A percentile compares a stretch with the other conserved stretches of the same genome.
phyloP scores from a whole-genome alignment of 2,113 vertebrate species.

The Microtus montanus region DNA sequence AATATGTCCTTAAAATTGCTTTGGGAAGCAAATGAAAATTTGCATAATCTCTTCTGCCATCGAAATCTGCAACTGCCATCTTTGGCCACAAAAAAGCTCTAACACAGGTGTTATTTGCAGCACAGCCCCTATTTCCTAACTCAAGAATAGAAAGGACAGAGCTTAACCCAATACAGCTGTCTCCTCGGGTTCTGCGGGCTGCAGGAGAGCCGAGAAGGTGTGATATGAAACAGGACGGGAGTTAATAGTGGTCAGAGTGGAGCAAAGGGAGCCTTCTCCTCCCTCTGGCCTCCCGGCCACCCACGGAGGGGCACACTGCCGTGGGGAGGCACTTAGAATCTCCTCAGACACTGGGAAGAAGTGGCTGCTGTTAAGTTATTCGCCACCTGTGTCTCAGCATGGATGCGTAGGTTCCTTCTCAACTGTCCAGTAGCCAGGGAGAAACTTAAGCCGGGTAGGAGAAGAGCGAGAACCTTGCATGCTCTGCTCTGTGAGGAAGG shows the following conservation, averaged over 20 bases:
- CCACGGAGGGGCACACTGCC: not conserved
- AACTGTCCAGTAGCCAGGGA: rapidly evolving
- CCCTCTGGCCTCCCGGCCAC: rapidly evolving
- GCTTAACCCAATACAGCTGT: rapidly evolving
- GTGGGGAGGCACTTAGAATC: not conserved
- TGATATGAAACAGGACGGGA: rapidly evolving
- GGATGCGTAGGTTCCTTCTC: too few relatives aligned
- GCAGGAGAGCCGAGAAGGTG: not conserved
- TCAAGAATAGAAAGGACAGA: not conserved
- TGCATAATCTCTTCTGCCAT: too few relatives aligned
- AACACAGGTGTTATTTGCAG: not conserved
- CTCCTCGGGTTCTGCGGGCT: rapidly evolving
- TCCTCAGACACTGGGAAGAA: not conserved
- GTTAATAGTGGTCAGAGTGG: not conserved
- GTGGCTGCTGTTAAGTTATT: not conserved
- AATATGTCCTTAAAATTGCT: not conserved
- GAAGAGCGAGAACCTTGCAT: too few relatives aligned
- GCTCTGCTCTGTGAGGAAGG: rapidly evolving
- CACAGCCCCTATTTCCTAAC: rapidly evolving
- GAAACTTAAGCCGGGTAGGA: not conserved
- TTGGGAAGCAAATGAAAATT: not conserved
- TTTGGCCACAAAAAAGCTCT: not conserved
- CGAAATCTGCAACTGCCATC: not conserved
- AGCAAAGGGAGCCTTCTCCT: not conserved
- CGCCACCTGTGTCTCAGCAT: not conserved